Base-by-base conservation (phyloP, 1,140 invertebrate genomes). In the Hesperophylax magnus region DNA sequence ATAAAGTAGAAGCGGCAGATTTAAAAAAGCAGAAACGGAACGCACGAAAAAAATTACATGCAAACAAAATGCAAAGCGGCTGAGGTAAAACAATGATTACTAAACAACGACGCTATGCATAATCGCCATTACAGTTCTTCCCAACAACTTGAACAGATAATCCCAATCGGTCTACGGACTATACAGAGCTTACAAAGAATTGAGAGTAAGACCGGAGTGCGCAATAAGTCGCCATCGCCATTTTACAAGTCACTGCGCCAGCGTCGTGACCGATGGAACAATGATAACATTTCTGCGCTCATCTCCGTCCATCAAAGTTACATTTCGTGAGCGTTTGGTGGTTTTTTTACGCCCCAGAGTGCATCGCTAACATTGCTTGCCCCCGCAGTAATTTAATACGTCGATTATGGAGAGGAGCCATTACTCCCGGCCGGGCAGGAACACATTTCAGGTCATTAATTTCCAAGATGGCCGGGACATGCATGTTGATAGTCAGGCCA, bases 241-340 rank as follows among this genome's bases (percentile, higher is more conserved):
- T 39, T 1, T 39, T 39, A 6, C 54, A 39, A 76, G 56, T 76
- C 74, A 76, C 60, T 60, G 60, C 54, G 54, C 39, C 39, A 1
- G 17, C 17, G 56, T 76, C 74, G 74, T 76, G 74, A 76, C 74
- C 20, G 74, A 34, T 17, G 74, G 58, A 60, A 61, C 69, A 72
- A 72, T 72, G 69, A 72, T 56, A n/a, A 72, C 20, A 56, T 72
- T n/a, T 47, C 69, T 47, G 17, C n/a, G 20, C 69, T 72, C 47
- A 17, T 72, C 69, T 72, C 47, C 69, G 14, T 72, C 52, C 18
- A 17, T 72, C 69, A 47, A 47, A 47, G 39, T 47, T 47, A 72
- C 52, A 56, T 56, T 72, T 72, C 69, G 69, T 72, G 47, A 54
- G 39, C 69, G 24, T 24, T 72, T 47, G 9, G 9, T 8, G 1